Conservation (phyloP, 1,140 invertebrate species). For the Bombus vancouverensis region DNA sequence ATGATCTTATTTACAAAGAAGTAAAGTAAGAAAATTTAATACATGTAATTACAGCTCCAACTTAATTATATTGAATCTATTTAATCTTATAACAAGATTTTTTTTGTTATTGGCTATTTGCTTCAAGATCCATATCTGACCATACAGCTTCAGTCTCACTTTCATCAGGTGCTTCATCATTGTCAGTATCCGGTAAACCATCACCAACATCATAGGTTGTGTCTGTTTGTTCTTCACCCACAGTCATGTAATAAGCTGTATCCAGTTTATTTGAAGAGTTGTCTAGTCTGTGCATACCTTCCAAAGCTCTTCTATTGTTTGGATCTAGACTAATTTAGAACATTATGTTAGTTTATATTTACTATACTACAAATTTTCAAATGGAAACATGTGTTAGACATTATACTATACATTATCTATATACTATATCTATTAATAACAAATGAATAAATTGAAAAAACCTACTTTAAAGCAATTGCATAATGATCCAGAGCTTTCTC, state of each 20-base stretch:
- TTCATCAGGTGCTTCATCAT: slow-evolving; percentile 83
- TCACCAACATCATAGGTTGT: slow-evolving; percentile 85
- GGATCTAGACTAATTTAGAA: slow-evolving; percentile 85
- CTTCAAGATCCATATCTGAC: slow-evolving; percentile 84
- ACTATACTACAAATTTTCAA: slow-evolving; percentile 10
- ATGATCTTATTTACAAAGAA: background rate
- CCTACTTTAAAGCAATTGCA: slow-evolving; percentile 87
- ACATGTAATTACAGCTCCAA: slow-evolving; percentile 17
- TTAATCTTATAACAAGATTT: background rate
- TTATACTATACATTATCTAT: background rate
- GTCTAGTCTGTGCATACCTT: slow-evolving; percentile 88
- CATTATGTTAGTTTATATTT: slow-evolving; percentile 43
- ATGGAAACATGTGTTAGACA: background rate
- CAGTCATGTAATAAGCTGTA: slow-evolving; percentile 83
- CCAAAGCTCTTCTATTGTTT: slow-evolving; percentile 86
- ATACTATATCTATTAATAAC: background rate
- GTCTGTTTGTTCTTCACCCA: slow-evolving; percentile 83
- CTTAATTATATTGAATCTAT: slow-evolving; percentile 22
- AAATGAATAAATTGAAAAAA: slow-evolving; percentile 1
- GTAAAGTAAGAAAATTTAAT: background rate
- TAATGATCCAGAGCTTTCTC: slow-evolving; percentile 89
- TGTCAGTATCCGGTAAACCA: slow-evolving; percentile 80
- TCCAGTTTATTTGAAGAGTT: slow-evolving; percentile 83
- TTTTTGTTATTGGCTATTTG: slow-evolving; percentile 79
- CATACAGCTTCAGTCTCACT: slow-evolving; percentile 86